phyloP scores from a whole-genome alignment of 2,888 invertebrate species.

The Calliopum simillimum region DNA sequence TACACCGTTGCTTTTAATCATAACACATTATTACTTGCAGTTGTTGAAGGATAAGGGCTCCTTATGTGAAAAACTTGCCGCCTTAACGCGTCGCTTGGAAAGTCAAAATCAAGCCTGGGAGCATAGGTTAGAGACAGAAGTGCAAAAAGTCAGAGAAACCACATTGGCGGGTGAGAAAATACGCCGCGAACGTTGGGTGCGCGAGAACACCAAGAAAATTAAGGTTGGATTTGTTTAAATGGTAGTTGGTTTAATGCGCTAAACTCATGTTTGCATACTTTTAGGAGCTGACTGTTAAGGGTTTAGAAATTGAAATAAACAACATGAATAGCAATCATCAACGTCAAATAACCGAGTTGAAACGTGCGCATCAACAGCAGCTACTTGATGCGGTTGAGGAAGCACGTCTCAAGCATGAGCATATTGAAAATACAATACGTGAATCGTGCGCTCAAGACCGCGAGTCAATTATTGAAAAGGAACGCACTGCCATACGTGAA shows the following conservation, averaged over 20 bases:
- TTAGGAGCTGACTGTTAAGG: constrained; percentile 86
- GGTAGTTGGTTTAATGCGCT: not conserved
- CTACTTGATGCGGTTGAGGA: constrained; percentile 78
- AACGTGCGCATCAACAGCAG: constrained; percentile 72
- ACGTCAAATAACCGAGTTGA: constrained; percentile 71
- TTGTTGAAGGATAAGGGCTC: constrained; percentile 83
- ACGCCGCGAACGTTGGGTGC: constrained; percentile 82
- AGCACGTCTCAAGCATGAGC: constrained; percentile 73
- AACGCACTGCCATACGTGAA: constrained; percentile 72
- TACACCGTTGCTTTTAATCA: not conserved
- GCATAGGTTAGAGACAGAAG: constrained; percentile 80
- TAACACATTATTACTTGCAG: constrained; percentile 60
- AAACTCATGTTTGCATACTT: not conserved
- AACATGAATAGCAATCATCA: constrained; percentile 81
- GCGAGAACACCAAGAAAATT: constrained; percentile 86
- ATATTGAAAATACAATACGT: constrained; percentile 72
- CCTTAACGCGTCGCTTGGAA: constrained; percentile 64
- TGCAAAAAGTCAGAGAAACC: constrained; percentile 80
- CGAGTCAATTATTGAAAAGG: constrained; percentile 73
- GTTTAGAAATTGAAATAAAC: constrained; percentile 85
- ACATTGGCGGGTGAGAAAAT: constrained; percentile 82
- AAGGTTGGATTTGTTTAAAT: constrained; percentile 70
- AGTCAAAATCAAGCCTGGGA: constrained; percentile 75
- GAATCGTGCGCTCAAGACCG: constrained; percentile 74
- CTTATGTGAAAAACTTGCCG: constrained; percentile 73